Percentiles rank a stretch among this genome's conserved stretches.
phyloP scores from a whole-genome alignment of 2,113 vertebrate species.

The Lycocorax pyrrhopterus region DNA sequence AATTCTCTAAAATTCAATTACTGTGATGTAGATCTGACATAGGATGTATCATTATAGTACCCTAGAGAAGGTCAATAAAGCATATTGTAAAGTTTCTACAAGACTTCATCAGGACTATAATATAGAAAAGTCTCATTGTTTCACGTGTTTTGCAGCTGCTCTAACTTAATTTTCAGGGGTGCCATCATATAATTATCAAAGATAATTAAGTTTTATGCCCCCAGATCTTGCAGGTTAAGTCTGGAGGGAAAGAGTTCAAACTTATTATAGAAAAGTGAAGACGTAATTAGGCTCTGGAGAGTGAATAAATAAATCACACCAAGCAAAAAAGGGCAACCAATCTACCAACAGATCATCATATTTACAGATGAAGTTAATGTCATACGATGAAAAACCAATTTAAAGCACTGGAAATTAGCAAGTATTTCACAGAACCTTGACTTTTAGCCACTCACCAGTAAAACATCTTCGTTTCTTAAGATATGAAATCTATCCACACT shows the following conservation, averaged over 20 bases:
- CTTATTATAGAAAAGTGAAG: constrained; percentile 45
- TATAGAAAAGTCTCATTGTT: constrained; percentile 40
- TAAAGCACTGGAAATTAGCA: constrained; percentile 15
- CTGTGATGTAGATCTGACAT: constrained; percentile 6
- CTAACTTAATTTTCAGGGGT: constrained; percentile 58
- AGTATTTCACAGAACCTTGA: constrained; percentile 28
- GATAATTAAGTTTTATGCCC: constrained; percentile 60
- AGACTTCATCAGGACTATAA: constrained; percentile 30
- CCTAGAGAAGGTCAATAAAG: constrained; percentile 36
- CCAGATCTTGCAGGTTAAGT: constrained; percentile 48
- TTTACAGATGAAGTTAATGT: constrained; percentile 24
- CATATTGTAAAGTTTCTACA: neutral
- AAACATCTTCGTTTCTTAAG: neutral
- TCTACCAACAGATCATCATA: neutral
- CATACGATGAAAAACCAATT: neutral
- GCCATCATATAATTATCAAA: constrained; percentile 56
- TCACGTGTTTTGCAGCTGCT: constrained; percentile 45
- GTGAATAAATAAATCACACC: constrained; percentile 64
- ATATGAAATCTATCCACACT: neutral
- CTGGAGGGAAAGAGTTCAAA: constrained; percentile 42
- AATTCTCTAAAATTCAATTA: constrained; percentile 55
- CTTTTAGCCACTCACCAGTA: neutral
- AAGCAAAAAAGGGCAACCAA: constrained; percentile 25
- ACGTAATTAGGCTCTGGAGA: constrained; percentile 53
- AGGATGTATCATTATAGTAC: constrained; percentile 10